A percentile compares a stretch with the other conserved stretches of the same genome.
phyloP scores from a whole-genome alignment of 1,140 invertebrate species.

The Drosophila varians region DNA sequence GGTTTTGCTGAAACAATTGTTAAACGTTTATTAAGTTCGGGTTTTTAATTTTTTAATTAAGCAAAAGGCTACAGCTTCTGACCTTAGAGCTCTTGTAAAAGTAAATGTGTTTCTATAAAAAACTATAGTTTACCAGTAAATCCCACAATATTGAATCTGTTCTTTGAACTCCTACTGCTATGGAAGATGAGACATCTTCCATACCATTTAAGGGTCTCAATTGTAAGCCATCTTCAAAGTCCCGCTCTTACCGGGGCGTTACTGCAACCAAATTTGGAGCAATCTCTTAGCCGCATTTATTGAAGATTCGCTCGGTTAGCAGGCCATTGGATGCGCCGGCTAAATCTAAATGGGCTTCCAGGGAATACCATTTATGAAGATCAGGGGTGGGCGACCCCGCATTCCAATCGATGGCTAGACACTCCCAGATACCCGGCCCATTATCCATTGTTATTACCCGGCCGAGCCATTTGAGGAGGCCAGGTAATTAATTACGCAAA shows the following conservation, averaged over 20 bases:
- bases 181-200: neutral
- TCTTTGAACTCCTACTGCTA: slow-evolving; percentile 31
- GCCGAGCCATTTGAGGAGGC: slow-evolving; percentile 34
- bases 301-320: slow-evolving; percentile 5
- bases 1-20: neutral
- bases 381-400: slow-evolving; percentile 32
- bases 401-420: slow-evolving; percentile 26
- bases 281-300: slow-evolving; percentile 31
- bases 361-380: slow-evolving; percentile 19
- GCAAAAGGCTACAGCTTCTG: no score
- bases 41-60: no score
- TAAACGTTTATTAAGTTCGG: neutral
- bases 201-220: slow-evolving; percentile 1
- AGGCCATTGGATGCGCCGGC: slow-evolving; percentile 31
- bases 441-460: neutral
- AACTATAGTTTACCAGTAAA: no score
- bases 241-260: slow-evolving; percentile 11
- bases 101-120: neutral
- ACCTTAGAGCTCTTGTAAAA: neutral
- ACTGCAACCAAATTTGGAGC: slow-evolving; percentile 36
- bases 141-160: neutral
- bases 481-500: slow-evolving; percentile 59
- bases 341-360: slow-evolving; percentile 9
- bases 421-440: slow-evolving; percentile 29
- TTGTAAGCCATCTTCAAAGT: slow-evolving; percentile 22